Evolutionary conservation across 2,113 vertebrate species (phyloP).

Genomic region (Beaufortia kweichowensis): DNA sequence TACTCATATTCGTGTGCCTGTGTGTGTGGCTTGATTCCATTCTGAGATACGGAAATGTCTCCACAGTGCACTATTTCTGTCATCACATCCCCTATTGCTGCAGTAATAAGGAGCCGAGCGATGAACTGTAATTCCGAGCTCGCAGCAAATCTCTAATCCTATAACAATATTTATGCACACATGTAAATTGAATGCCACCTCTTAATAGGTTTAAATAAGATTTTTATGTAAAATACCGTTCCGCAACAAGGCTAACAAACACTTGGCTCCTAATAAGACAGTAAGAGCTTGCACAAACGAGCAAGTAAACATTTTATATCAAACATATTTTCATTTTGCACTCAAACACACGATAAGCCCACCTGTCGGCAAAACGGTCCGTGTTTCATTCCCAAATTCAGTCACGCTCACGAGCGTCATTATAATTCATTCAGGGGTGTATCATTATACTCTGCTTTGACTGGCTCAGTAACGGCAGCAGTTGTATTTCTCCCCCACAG

Average conservation of each 20-base stretch:
- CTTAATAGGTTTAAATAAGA: conserved; percentile 46
- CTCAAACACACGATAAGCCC: neutral
- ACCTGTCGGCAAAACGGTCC: conserved; percentile 2
- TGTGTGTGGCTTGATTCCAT: conserved; percentile 37
- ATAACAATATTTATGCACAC: conserved; percentile 39
- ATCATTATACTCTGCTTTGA: conserved; percentile 24
- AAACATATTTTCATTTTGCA: neutral
- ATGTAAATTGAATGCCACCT: conserved; percentile 23
- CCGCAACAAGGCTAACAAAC: neutral
- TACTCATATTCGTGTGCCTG: conserved; percentile 29
- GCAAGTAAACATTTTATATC: conserved; percentile 5
- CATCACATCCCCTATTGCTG: conserved; percentile 35
- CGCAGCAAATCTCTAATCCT: conserved; percentile 40
- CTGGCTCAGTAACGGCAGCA: conserved; percentile 38
- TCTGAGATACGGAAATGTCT: conserved; percentile 49
- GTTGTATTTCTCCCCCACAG: conserved; percentile 39
- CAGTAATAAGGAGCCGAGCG: conserved; percentile 47
- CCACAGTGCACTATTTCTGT: conserved; percentile 51
- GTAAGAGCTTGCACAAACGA: neutral
- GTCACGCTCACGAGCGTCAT: conserved; percentile 4
- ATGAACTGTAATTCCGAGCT: conserved; percentile 38
- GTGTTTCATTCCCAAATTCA: neutral
- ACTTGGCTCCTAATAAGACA: neutral
- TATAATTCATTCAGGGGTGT: conserved; percentile 31
- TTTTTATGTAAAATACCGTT: conserved; percentile 1